phyloP scores from a whole-genome alignment of 2,888 invertebrate genomes.

The Cyclophora punctaria region DNA sequence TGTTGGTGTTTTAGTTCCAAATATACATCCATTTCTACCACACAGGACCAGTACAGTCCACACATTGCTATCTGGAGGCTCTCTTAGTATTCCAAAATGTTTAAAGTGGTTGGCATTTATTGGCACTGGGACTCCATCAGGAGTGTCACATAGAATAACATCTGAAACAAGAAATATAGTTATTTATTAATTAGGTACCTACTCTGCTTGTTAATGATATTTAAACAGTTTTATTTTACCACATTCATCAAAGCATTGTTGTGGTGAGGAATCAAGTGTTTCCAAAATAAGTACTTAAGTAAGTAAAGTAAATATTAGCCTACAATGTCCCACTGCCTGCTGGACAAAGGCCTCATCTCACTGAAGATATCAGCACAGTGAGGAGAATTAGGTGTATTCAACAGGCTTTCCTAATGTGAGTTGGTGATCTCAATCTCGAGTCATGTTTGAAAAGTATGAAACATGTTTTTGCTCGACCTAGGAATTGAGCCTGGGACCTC shows the following conservation, averaged over 20 bases:
- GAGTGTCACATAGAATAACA: conserved; percentile 76
- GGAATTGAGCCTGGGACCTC: neutral
- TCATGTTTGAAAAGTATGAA: no score
- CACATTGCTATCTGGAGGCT: conserved; percentile 45
- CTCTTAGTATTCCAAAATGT: conserved; percentile 58
- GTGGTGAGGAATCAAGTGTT: neutral
- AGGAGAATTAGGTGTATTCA: no score
- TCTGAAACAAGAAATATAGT: conserved; percentile 51
- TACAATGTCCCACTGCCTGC: no score
- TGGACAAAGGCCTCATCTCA: no score
- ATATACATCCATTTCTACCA: conserved; percentile 77
- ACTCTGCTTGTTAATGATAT: neutral
- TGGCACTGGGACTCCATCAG: conserved; percentile 59
- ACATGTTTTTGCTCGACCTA: no score
- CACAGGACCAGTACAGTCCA: conserved; percentile 77
- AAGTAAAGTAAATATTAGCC: no score
- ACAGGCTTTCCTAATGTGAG: no score
- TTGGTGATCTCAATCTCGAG: no score
- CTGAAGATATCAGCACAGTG: no score
- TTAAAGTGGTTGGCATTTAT: conserved; percentile 57
- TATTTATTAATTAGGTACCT: neutral
- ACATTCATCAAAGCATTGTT: no score
- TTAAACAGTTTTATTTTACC: no score
- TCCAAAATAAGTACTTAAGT: neutral
- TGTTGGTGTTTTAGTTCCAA: conserved; percentile 60